Percentiles rank a stretch among this genome's conserved stretches.
These are phyloP conservation scores for Apolygus lucorum DNA, from an alignment of 1,140 invertebrate species.

Conservation along the genomic window DNA sequence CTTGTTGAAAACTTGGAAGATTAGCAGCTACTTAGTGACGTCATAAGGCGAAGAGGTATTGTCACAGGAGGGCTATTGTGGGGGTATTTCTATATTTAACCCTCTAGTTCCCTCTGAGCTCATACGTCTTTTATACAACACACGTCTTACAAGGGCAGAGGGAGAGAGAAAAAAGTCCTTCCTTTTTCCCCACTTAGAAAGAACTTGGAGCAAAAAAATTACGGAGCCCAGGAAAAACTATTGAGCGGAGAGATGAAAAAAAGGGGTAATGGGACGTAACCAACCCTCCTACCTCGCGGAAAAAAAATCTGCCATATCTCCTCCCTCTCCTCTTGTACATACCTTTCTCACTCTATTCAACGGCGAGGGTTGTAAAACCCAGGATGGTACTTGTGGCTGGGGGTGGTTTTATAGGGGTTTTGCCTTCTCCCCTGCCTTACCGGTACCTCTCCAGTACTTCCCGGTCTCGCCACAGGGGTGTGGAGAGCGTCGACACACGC, in stretches of 20 bases:
- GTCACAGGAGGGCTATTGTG: not conserved
- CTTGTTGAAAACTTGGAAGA: slow-evolving; percentile 2
- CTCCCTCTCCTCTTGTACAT: too few species aligned
- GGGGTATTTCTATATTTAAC: slow-evolving; percentile 12
- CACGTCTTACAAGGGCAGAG: not conserved
- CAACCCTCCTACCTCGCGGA: not conserved
- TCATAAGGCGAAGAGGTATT: not conserved
- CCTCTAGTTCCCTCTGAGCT: not conserved
- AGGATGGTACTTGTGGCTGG: not conserved
- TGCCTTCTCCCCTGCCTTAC: too few species aligned
- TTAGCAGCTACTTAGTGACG: not conserved
- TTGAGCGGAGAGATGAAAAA: not conserved
- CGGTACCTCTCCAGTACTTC: too few species aligned
- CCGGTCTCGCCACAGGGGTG: too few species aligned
- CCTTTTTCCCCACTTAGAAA: too few species aligned
- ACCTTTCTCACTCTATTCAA: not conserved
- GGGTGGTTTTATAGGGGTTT: not conserved
- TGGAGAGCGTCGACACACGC: not conserved
- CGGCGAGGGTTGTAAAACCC: not conserved
- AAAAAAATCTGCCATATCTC: too few species aligned
- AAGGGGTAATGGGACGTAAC: not conserved
- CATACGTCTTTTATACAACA: not conserved
- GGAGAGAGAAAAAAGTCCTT: too few species aligned
- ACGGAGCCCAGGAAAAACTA: slow-evolving; percentile 21
- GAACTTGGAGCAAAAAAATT: too few species aligned